phyloP scores from a whole-genome alignment of 1,140 invertebrate genomes.

The Panulirus ornatus region DNA sequence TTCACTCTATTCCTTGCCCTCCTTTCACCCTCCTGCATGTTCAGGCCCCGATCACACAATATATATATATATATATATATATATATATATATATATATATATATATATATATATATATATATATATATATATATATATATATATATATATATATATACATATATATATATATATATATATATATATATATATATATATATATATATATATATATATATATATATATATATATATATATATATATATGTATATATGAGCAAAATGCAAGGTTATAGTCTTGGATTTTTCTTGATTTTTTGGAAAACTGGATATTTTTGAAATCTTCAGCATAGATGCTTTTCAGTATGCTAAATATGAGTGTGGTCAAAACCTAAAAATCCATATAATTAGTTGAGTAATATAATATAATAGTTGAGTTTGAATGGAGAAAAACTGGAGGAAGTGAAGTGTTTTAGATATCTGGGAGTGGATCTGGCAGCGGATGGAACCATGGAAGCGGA shows the following conservation, averaged over 20 bases:
- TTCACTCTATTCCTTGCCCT: too few relatives aligned
- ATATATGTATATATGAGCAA: conserved; percentile 27
- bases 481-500: too few relatives aligned
- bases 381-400: not conserved
- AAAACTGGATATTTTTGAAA: too few relatives aligned
- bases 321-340: too few relatives aligned
- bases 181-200: conserved; percentile 46
- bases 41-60: too few relatives aligned
- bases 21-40: too few relatives aligned
- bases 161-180: conserved; percentile 36
- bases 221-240: conserved; percentile 54
- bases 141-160: conserved; percentile 30
- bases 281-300: too few relatives aligned
- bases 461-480: too few relatives aligned
- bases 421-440: too few relatives aligned
- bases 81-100: conserved; percentile 48
- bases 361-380: not conserved
- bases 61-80: conserved; percentile 52
- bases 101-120: conserved; percentile 37
- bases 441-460: too few relatives aligned
- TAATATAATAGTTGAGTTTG: not conserved
- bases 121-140: conserved; percentile 38
- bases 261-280: too few relatives aligned
- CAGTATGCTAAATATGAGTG: too few relatives aligned
- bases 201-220: conserved; percentile 42